Conservation (phyloP, 1,140 invertebrate species). For the Thereuonema tuberculata region DNA sequence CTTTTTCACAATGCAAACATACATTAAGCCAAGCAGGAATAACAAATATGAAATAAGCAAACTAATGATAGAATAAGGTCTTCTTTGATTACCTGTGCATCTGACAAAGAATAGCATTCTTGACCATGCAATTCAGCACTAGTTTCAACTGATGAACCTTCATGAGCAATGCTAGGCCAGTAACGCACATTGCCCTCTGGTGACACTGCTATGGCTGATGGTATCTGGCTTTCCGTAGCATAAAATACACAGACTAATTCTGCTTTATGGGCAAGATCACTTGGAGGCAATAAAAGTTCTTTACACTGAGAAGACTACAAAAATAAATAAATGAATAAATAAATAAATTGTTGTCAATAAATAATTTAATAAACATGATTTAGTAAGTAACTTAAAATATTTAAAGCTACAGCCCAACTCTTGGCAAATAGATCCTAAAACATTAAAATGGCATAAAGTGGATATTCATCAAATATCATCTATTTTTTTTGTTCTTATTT, state of each 20-base stretch:
- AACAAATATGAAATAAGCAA: too few species aligned
- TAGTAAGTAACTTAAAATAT: not conserved
- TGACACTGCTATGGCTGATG: slow-evolving; percentile 80
- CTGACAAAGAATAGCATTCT: slow-evolving; percentile 60
- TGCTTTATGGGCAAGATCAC: slow-evolving; percentile 81
- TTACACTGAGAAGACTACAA: slow-evolving; percentile 40
- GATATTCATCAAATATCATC: too few species aligned
- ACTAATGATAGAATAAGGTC: too few species aligned
- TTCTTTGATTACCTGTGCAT: slow-evolving; percentile 17
- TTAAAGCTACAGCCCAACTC: too few species aligned
- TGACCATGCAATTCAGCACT: slow-evolving; percentile 62
- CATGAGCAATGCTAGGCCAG: slow-evolving; percentile 80
- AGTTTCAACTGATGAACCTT: slow-evolving; percentile 67
- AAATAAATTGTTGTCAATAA: not conserved
- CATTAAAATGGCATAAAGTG: too few species aligned
- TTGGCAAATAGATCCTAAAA: too few species aligned
- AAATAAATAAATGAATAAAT: not conserved
- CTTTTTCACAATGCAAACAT: too few species aligned
- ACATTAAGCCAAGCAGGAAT: too few species aligned
- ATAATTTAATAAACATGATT: not conserved
- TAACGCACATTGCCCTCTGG: slow-evolving; percentile 82
- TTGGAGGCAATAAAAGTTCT: slow-evolving; percentile 74
- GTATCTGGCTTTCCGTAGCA: slow-evolving; percentile 49
- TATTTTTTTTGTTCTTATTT: too few species aligned
- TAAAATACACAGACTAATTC: slow-evolving; percentile 68